Base-by-base conservation (phyloP, 2,113 vertebrate species). In the Lepus americanus region DNA sequence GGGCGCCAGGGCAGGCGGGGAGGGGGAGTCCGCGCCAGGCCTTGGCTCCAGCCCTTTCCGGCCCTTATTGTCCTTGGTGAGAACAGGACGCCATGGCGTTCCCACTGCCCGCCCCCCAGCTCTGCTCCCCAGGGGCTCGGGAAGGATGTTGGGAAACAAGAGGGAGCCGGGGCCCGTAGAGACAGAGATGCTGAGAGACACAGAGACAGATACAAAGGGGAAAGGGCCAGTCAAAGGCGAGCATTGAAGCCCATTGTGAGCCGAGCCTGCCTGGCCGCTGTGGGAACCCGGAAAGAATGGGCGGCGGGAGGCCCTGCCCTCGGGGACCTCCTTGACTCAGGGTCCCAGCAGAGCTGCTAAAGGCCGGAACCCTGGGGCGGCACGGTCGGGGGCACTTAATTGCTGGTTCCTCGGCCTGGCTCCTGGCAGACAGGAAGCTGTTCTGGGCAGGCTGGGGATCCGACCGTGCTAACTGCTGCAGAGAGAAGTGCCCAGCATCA, bases 31-130 rank as follows among this genome's bases (percentile, higher is more conserved):
- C 5, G 63, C 83, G 64, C 95, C 95, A 89, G 92, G 61, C 96
- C 92, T 95, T 97, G 96, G 97, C 97, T 96, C 95, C 96, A 93
- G 94, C 96, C 94, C 86, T 97, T 96, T 97, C 96, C 96, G 97
- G 95, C 83, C 83, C 95, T 93, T 87, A 97, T 97, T 97, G 97
- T 97, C 97, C 94, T 92, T 94, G 97, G 97, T 97, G 97, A 97
- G 97, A 97, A 97, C 97, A 96, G 96, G 97, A 97, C 95, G 17
- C 78, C 9, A 89, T 84, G 87, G 55, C 2, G 86, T 97, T 97
- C 97, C 96, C 97, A 97, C 94, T 96, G 97, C 94, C 93, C 0
- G 25, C 27, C 61, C 27, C 84, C 77, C 74, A 87, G 82, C 53
- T 66, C 70, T 77, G 87, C 93, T 97, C 96, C 92, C 96, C 85